Base-by-base conservation (phyloP, 2,888 invertebrate genomes). In the Pharmacophagus antenor region DNA sequence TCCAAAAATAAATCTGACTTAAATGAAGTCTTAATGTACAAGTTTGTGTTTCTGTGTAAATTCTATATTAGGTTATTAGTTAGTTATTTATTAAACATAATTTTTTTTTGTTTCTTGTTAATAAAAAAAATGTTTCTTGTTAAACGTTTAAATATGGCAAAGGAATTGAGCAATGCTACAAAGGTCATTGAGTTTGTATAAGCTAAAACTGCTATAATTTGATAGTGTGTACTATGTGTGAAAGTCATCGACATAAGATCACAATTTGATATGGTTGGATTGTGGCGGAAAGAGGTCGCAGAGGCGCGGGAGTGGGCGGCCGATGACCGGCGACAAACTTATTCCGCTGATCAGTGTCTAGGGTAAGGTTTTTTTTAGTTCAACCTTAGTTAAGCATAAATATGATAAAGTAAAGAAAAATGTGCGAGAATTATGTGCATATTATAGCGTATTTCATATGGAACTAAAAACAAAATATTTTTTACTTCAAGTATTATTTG, bases 241-340 rank as follows among this genome's bases (percentile, higher is more conserved):
- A 65, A 66, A 69, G 71, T 71, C 72, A 74, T n/a, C 68, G 67
- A 72, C 62, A 63, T 63, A 66, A 63, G 75, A 69, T 69, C 72
- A 70, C 75, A 65, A 68, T 74, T 70, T 79, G 72, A 82, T 76
- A 69, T 78, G 68, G 82, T 74, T 73, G 82, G 79, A 67, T 77
- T 74, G 71, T 71, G 70, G 74, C 71, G 67, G 64, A 88, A 85
- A 80, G 88, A 87, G 88, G 88, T 80, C 87, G 80, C 64, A 65
- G 73, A 67, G 75, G 79, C 69, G 77, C 72, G 79, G 77, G 81
- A 68, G 79, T 80, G 71, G 68, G 78, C 75, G 84, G 85, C 73
- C 85, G 85, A 84, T 85, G 86, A 88, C 88, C 88, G 87, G 69
- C 74, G 81, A 76, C 84, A 84, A 79, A 81, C 83, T 86, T 80